phyloP scores from a whole-genome alignment of 1,140 invertebrate genomes.

The Wiebesia pumilae region DNA sequence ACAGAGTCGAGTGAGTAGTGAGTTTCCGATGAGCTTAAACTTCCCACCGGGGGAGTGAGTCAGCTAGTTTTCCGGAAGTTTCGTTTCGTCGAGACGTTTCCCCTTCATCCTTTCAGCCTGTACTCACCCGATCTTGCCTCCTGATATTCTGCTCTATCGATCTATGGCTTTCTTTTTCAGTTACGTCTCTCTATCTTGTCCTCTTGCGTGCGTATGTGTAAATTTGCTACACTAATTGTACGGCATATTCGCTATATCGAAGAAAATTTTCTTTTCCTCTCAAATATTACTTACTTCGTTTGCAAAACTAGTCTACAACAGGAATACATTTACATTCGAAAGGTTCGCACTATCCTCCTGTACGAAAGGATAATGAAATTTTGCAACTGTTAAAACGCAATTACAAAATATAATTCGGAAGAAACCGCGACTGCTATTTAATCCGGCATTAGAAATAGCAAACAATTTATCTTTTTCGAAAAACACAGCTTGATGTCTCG shows the following conservation, averaged over 20 bases:
- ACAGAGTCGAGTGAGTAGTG: background rate
- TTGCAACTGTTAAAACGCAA: no score
- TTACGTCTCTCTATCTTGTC: background rate
- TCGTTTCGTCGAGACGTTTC: background rate
- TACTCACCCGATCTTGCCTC: background rate
- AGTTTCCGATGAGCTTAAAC: slow-evolving; percentile 21
- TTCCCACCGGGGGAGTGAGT: background rate
- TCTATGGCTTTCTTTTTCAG: slow-evolving; percentile 2
- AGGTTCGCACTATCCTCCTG: background rate
- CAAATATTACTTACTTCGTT: background rate
- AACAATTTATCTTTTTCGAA: no score
- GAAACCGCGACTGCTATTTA: no score
- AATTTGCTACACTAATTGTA: no score
- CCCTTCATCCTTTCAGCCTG: background rate
- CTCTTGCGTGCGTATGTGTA: no score
- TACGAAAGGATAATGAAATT: background rate
- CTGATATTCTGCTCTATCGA: background rate
- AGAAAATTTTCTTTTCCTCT: background rate
- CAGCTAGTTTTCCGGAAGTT: slow-evolving; percentile 38
- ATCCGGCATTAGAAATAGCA: no score
- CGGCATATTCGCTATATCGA: no score
- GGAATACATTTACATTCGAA: background rate
- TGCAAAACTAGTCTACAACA: no score
- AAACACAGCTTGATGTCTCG: no score
- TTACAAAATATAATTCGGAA: no score